Evolutionary conservation across 1,140 invertebrate species (phyloP), one percentile per base, ranked within the genome.

Genomic region (Metaphire vulgaris): DNA sequence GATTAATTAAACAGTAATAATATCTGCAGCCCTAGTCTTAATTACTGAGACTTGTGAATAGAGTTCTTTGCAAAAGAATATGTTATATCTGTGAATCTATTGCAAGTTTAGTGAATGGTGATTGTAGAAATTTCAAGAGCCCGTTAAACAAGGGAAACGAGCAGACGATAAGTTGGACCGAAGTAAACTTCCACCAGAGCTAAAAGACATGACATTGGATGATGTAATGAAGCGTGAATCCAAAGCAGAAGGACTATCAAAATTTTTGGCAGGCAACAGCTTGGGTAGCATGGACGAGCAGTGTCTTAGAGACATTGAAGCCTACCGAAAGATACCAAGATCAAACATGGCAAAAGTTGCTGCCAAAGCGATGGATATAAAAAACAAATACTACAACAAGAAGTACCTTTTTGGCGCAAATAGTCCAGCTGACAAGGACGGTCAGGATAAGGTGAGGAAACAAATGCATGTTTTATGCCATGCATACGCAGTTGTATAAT

Each of bases 381-480:
- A 83, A 78, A 80, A 77, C 28, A 82, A 83, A 73, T 86, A 85
- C 78, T 79, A 86, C 15, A 86, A 84, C 77, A 85, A 85, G 78
- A 86, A 85, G 78, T 86, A 86, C 77, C 85, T 86, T 81, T 86
- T 86, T 81, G 84, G 85, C 31, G 82, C 84, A 65, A 86, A 84
- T 78, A 84, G 84, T 78, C 85, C 85, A 30, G 84, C 84, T 29
- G 82, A 83, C 2, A 82, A 83, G 76, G 82, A 84, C 33, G 84
- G 83, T 12, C 84, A 86, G 78, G 82, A 86, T 76, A 83, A 84
- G 80, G 85, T 86, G 75, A 75, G 76, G 76, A n/a, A n/a, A n/a
- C n/a, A n/a, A n/a, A n/a, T n/a, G n/a, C n/a, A n/a, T n/a, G n/a
- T n/a, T n/a, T n/a, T n/a, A n/a, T n/a, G n/a, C n/a, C n/a, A n/a